phyloP scores from a whole-genome alignment of 2,888 invertebrate genomes.

The Poecilus cupreus region DNA sequence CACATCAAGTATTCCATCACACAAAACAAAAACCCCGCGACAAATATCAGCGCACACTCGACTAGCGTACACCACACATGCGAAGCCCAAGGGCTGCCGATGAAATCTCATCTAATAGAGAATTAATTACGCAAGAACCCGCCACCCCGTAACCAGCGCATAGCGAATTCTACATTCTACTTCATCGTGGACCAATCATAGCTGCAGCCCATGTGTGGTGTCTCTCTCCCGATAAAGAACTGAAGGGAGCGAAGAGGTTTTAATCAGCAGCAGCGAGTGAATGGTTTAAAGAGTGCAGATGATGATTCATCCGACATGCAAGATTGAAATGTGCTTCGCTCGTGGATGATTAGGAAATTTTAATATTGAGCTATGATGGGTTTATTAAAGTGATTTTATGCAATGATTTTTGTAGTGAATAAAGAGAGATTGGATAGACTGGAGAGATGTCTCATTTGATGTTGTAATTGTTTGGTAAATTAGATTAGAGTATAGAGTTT shows the following conservation, averaged over 20 bases:
- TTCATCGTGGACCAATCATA: neutral
- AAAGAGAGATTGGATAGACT: too few species aligned
- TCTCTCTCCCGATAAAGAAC: neutral
- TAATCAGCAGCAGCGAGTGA: neutral
- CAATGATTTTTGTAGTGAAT: neutral
- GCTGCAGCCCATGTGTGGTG: neutral
- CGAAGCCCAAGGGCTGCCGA: neutral
- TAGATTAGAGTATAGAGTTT: too few species aligned
- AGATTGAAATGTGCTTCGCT: neutral
- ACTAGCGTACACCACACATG: neutral
- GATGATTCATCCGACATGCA: neutral
- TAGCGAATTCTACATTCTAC: neutral
- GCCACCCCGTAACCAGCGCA: neutral
- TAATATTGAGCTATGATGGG: conserved; percentile 15
- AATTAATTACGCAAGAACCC: conserved; percentile 7
- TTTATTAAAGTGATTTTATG: conserved; percentile 32
- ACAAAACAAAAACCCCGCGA: conserved; percentile 2
- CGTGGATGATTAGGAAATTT: conserved; percentile 26
- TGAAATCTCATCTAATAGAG: conserved; percentile 31
- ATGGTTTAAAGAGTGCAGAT: neutral
- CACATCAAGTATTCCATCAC: conserved; percentile 11
- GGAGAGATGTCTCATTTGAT: too few species aligned
- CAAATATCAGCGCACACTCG: neutral
- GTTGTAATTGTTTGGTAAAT: too few species aligned
- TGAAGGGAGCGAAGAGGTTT: neutral